Base-by-base conservation (phyloP, 2,888 invertebrate species). In the Drosophila mimetica region DNA sequence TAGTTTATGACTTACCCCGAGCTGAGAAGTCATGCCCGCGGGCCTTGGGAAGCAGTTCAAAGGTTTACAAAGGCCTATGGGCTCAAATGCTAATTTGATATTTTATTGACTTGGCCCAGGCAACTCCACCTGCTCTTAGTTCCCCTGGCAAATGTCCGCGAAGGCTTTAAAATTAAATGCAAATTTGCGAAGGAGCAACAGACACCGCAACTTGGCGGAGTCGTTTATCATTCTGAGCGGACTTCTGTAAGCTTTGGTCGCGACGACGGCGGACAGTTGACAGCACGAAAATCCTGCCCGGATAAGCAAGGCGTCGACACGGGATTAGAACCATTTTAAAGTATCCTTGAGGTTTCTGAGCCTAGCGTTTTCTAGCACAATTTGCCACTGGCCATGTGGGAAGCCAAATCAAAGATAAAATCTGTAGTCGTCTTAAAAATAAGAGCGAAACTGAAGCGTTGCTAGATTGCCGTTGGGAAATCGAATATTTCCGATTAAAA, bases 381-480 rank as follows among this genome's bases (percentile, higher is more conserved):
- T 36, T 47, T 22, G 32, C 20, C 37, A 14, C 44, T 25, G 32
- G 22, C 16, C 36, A 39, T 32, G 3, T 11, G 76, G 54, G 47
- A 51, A 55, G 52, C 9, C n/a, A 54, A 76, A 64, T 72, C 50
- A 51, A 42, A 39, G 52, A 55, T 59, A 22, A 51, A 57, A 47
- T 63, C 61, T 57, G 25, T 50, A 30, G 47, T 22, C 30, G 51
- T 13, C 52, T 34, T 53, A 32, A 14, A 25, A 20, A 14, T 28
- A 9, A 32, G 41, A 53, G 28, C 9, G 9, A 39, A 53, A 32
- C 30, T 18, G 22, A 50, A 61, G 42, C 22, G 55, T 34, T 16
- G 52, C 9, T 75, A 66, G 76, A 69, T 77, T 85, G 77, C 86
- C 88, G 48, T 46, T 71, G 80, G 86, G 83, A 88, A 86, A 83